Conservation (phyloP, 2,888 invertebrate species). For the Tipula helvola region DNA sequence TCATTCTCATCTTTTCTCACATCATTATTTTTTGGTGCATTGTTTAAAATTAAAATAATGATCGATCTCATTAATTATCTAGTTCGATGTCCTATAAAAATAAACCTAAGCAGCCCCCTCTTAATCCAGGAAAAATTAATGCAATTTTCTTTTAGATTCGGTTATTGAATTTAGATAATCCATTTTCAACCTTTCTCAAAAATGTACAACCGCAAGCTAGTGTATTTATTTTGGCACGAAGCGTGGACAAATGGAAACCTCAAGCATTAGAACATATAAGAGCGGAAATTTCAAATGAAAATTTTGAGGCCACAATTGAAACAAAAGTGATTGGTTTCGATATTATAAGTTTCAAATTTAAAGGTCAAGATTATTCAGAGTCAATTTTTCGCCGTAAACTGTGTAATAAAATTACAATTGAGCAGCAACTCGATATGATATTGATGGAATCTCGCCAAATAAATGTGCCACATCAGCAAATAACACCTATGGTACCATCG, state of each 20-base stretch:
- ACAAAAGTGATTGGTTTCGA: neutral
- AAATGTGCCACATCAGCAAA: neutral
- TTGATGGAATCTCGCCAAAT: neutral
- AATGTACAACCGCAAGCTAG: conserved; percentile 43
- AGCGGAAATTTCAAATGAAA: neutral
- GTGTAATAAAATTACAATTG: neutral
- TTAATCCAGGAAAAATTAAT: neutral
- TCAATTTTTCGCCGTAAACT: neutral
- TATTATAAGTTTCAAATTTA: conserved; percentile 5
- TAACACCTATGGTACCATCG: neutral
- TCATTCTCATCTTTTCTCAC: neutral
- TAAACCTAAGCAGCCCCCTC: neutral
- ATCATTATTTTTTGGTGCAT: neutral
- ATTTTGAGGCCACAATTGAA: neutral
- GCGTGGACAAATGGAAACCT: conserved; percentile 26
- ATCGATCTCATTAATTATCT: neutral
- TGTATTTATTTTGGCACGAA: conserved; percentile 46
- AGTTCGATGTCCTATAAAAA: neutral
- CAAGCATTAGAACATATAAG: conserved; percentile 30
- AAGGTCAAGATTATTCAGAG: conserved; percentile 6
- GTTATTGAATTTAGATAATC: conserved; percentile 32
- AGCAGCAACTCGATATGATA: neutral
- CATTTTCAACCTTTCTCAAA: conserved; percentile 36
- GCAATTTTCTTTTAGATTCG: conserved; percentile 9
- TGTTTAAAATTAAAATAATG: neutral